Evolutionary conservation across 1,140 invertebrate species (phyloP).

Genomic region (Rhopalosiphum padi): DNA sequence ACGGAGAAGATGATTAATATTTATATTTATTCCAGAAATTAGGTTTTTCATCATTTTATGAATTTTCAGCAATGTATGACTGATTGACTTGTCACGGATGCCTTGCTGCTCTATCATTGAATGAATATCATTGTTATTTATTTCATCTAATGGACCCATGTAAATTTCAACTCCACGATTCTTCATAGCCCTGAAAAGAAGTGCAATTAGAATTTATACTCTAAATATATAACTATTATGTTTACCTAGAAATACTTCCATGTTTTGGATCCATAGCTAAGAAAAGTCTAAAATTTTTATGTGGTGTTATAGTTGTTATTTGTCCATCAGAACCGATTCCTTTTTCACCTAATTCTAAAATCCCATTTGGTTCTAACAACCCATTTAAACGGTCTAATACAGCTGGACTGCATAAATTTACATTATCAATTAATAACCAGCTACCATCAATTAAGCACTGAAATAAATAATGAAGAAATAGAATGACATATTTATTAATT

Average conservation of each 20-base stretch:
- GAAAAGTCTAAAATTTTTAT: conserved; percentile 92
- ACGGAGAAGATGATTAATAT: conserved; percentile 71
- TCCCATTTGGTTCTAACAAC: conserved; percentile 91
- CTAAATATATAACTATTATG: background rate
- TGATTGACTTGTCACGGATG: conserved; percentile 64
- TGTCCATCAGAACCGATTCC: conserved; percentile 77
- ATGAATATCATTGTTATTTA: conserved; percentile 66
- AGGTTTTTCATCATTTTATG: conserved; percentile 65
- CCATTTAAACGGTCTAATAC: conserved; percentile 96
- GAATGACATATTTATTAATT: background rate
- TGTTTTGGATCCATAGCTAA: conserved; percentile 93
- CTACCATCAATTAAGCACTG: conserved; percentile 81
- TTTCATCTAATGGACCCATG: conserved; percentile 67
- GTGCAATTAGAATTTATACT: background rate
- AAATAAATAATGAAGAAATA: conserved; percentile 53
- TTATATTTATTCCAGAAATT: conserved; percentile 66
- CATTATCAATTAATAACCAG: conserved; percentile 95
- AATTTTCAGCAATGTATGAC: conserved; percentile 67
- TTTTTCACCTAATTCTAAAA: conserved; percentile 89
- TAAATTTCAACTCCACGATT: conserved; percentile 96
- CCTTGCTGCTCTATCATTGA: conserved; percentile 68
- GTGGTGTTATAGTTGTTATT: conserved; percentile 80
- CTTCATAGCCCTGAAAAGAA: conserved; percentile 84
- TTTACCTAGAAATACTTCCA: conserved; percentile 89
- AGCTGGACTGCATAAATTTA: conserved; percentile 95